phyloP scores from a whole-genome alignment of 2,797 vertebrate genomes.

The Carapus acus region DNA sequence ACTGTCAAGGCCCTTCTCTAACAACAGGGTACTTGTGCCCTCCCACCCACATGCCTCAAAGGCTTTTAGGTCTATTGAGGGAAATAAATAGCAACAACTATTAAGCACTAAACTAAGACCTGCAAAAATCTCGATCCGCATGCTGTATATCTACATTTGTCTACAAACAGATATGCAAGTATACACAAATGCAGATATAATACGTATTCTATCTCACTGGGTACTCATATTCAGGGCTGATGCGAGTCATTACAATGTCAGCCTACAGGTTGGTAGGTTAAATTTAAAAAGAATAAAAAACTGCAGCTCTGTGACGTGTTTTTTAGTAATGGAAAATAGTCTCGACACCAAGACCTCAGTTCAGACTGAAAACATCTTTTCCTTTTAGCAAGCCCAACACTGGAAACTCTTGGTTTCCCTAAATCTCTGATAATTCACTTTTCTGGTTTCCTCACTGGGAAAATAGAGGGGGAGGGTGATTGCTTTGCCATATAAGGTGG shows the following conservation, averaged over 20 bases:
- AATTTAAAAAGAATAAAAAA: no score
- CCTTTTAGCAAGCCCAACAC: constrained; percentile 16
- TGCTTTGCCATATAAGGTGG: constrained; percentile 48
- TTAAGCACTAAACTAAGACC: background rate
- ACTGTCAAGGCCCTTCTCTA: constrained; percentile 47
- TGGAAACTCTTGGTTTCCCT: constrained; percentile 17
- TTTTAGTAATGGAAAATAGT: background rate
- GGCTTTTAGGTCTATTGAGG: constrained; percentile 37
- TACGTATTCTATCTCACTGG: no score
- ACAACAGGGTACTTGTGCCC: no score
- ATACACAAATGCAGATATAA: no score
- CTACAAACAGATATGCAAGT: no score
- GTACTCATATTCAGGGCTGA: no score
- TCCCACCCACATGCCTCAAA: constrained; percentile 22
- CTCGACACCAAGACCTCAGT: background rate
- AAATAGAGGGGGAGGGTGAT: constrained; percentile 23
- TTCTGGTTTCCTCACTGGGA: constrained; percentile 36
- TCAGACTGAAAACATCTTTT: constrained; percentile 1
- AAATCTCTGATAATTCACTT: constrained; percentile 24
- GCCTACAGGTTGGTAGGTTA: no score
- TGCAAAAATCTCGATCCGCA: no score
- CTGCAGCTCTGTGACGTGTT: no score
- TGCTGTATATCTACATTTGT: no score
- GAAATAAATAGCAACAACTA: constrained; percentile 30
- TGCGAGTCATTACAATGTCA: no score